A percentile compares a stretch with the other conserved stretches of the same genome.
Conservation (phyloP, 2,888 invertebrate species). For the Drosophila demipolita region DNA sequence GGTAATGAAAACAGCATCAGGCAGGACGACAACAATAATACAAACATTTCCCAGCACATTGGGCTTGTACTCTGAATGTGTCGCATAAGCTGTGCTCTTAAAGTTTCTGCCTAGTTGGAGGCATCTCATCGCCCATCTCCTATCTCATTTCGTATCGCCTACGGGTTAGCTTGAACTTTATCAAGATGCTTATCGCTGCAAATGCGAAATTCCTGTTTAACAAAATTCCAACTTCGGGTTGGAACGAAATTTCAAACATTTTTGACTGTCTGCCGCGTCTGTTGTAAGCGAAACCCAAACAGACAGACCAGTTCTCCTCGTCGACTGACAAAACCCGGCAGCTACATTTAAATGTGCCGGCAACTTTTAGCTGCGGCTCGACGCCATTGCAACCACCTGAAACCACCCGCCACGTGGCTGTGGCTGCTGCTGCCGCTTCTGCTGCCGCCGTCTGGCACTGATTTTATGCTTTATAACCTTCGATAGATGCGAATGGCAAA, state of each 20-base stretch:
- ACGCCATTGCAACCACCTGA: conserved; percentile 45
- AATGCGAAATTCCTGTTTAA: conserved; percentile 82
- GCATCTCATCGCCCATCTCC: conserved; percentile 1
- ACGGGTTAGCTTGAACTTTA: conserved; percentile 65
- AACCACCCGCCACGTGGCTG: conserved; percentile 25
- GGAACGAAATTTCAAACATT: conserved; percentile 67
- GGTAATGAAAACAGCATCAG: conserved; percentile 21
- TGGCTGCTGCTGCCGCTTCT: neutral
- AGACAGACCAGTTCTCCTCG: conserved; percentile 20
- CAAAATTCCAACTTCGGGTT: conserved; percentile 60
- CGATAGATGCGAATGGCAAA: conserved; percentile 79
- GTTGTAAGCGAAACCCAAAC: conserved; percentile 56
- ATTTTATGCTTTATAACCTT: conserved; percentile 84
- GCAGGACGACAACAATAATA: conserved; percentile 23
- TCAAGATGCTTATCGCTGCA: conserved; percentile 81
- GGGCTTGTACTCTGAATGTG: neutral
- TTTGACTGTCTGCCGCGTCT: conserved; percentile 71
- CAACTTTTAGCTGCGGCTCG: conserved; percentile 64
- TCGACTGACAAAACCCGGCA: conserved; percentile 59
- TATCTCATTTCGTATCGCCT: conserved; percentile 18
- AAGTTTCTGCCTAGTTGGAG: conserved; percentile 35
- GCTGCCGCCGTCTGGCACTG: conserved; percentile 73
- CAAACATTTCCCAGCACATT: conserved; percentile 17
- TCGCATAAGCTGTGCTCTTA: conserved; percentile 16
- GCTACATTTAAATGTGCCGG: conserved; percentile 78